Percentiles rank a stretch among this genome's conserved stretches.
phyloP scores from a whole-genome alignment of 2,797 vertebrate genomes.

The Rhinoraja longicauda region DNA sequence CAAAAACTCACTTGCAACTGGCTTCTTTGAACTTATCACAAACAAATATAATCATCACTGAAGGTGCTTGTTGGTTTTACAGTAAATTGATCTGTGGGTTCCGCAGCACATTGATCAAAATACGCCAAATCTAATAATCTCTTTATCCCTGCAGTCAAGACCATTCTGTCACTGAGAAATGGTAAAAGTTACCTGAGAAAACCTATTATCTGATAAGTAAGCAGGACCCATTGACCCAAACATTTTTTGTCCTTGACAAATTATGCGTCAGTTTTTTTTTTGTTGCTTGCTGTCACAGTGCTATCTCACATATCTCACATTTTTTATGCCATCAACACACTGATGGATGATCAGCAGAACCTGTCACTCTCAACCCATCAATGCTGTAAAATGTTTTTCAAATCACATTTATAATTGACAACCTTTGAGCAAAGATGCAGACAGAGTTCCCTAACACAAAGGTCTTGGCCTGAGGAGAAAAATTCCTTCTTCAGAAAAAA shows the following conservation, averaged over 20 bases:
- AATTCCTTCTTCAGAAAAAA: constrained; percentile 65
- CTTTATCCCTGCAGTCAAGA: constrained; percentile 62
- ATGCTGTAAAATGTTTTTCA: constrained; percentile 70
- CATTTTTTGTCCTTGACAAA: constrained; percentile 38
- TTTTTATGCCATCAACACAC: constrained; percentile 50
- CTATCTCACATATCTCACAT: constrained; percentile 51
- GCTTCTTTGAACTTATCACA: constrained; percentile 15
- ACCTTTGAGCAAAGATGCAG: constrained; percentile 72
- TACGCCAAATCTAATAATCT: constrained; percentile 19
- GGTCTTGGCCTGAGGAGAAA: constrained; percentile 70
- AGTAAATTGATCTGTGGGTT: constrained; percentile 14
- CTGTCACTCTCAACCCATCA: constrained; percentile 68
- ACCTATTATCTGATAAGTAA: constrained; percentile 55
- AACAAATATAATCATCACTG: constrained; percentile 12
- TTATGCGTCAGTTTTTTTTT: constrained; percentile 32
- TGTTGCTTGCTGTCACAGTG: constrained; percentile 8
- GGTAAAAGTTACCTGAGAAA: constrained; percentile 56
- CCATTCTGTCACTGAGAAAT: constrained; percentile 54
- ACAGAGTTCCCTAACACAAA: constrained; percentile 68
- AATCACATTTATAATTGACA: constrained; percentile 73
- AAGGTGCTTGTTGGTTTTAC: neutral
- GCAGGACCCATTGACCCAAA: constrained; percentile 35
- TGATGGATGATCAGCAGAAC: constrained; percentile 56
- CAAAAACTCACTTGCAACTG: neutral
- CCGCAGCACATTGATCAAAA: constrained; percentile 11